A percentile compares a stretch with the other conserved stretches of the same genome.
These are phyloP conservation scores for Synanthedon tipuliformis DNA, from an alignment of 2,888 invertebrate genomes.

Conservation along the genomic window DNA sequence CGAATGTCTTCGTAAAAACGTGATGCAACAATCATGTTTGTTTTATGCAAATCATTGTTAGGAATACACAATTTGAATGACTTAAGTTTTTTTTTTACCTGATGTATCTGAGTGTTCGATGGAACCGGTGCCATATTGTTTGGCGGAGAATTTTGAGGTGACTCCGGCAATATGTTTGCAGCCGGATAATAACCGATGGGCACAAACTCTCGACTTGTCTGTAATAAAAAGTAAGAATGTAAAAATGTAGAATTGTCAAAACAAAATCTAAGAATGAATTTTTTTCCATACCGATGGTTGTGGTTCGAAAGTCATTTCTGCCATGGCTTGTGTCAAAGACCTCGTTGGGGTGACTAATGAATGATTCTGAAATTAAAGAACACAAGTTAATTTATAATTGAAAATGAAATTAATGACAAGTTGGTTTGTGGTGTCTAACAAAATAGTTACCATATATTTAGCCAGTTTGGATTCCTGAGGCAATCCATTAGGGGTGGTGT, in stretches of 20 bases:
- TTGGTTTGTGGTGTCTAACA: background rate
- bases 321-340: conserved; percentile 37
- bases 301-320: conserved; percentile 41
- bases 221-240: conserved; percentile 1
- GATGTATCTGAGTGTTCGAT: conserved; percentile 45
- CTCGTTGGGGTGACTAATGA: conserved; percentile 38
- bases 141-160: conserved; percentile 45
- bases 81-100: conserved; percentile 26
- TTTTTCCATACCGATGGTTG: conserved; percentile 42
- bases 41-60: too few relatives aligned
- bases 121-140: conserved; percentile 22
- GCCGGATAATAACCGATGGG: conserved; percentile 47
- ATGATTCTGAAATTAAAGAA: conserved; percentile 38
- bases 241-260: background rate
- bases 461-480: conserved; percentile 88
- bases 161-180: conserved; percentile 33
- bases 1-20: too few relatives aligned
- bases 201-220: conserved; percentile 50
- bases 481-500: conserved; percentile 77
- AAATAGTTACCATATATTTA: conserved; percentile 78
- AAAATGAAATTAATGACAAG: background rate
- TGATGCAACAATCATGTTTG: too few relatives aligned
- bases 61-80: too few relatives aligned
- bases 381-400: background rate
- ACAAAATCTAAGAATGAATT: conserved; percentile 17